Conservation (phyloP, 2,113 vertebrate genomes). For the Oncorhynchus kisutch region DNA sequence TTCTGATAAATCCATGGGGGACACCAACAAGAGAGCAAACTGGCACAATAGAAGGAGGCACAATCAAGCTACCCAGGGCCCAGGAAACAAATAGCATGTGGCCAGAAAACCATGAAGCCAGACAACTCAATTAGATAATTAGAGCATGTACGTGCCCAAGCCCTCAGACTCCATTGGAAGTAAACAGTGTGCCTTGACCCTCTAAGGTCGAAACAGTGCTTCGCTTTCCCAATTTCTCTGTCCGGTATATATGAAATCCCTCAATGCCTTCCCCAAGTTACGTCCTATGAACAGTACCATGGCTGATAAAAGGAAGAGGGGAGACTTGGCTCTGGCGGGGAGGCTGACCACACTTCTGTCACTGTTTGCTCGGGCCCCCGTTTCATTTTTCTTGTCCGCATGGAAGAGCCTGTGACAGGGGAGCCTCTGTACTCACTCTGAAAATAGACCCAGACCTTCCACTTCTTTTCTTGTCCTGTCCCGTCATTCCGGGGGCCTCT, state of each 20-base stretch:
- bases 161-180: slow-evolving; percentile 6
- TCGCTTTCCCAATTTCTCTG: neutral
- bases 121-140: slow-evolving; percentile 24
- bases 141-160: slow-evolving; percentile 25
- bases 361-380: neutral
- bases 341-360: neutral
- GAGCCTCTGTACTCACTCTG: neutral
- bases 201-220: neutral
- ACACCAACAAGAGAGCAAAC: neutral
- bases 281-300: too few relatives aligned
- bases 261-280: neutral
- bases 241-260: neutral
- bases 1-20: neutral
- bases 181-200: slow-evolving; percentile 8
- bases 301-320: too few relatives aligned
- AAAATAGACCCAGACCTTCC: neutral
- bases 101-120: slow-evolving; percentile 26
- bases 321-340: too few relatives aligned
- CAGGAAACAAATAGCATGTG: slow-evolving; percentile 11
- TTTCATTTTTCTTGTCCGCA: neutral
- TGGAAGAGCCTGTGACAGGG: slow-evolving; percentile 4
- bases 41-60: neutral
- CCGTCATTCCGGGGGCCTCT: neutral
- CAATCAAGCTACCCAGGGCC: neutral
- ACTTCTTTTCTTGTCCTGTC: neutral